Percentiles rank a stretch among this genome's conserved stretches.
Evolutionary conservation across 2,113 vertebrate species (phyloP).

Genomic region (Ammodytes marinus): DNA sequence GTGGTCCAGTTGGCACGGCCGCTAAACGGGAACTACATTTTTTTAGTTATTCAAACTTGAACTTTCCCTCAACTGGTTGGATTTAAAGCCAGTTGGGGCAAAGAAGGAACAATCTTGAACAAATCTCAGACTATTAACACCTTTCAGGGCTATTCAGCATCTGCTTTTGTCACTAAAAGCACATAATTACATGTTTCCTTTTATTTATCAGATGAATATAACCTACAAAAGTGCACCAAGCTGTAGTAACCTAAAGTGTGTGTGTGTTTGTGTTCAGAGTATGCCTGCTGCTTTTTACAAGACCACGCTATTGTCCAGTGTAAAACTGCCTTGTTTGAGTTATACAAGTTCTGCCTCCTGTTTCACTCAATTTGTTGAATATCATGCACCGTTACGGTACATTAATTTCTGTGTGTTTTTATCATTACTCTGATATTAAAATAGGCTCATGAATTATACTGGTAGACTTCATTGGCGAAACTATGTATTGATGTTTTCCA

Average conservation of each 20-base stretch:
- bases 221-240: neutral
- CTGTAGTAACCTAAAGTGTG: neutral
- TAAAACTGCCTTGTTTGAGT: slow-evolving; percentile 54
- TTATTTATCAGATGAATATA: neutral
- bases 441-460: slow-evolving; percentile 29
- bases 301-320: slow-evolving; percentile 26
- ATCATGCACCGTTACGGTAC: slow-evolving; percentile 35
- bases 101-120: neutral
- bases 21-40: neutral
- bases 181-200: neutral
- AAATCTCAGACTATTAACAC: neutral
- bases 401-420: slow-evolving; percentile 56
- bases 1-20: neutral
- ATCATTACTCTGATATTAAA: slow-evolving; percentile 34
- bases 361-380: slow-evolving; percentile 52
- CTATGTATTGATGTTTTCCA: slow-evolving; percentile 26
- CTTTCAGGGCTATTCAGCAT: neutral
- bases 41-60: neutral
- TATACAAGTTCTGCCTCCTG: slow-evolving; percentile 33
- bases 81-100: neutral
- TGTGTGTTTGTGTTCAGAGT: neutral
- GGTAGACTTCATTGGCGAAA: slow-evolving; percentile 33
- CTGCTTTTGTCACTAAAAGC: neutral
- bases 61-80: too few relatives aligned
- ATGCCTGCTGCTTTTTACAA: slow-evolving; percentile 23